Conservation (phyloP, 2,797 vertebrate species). For the Streptopelia turtur region DNA sequence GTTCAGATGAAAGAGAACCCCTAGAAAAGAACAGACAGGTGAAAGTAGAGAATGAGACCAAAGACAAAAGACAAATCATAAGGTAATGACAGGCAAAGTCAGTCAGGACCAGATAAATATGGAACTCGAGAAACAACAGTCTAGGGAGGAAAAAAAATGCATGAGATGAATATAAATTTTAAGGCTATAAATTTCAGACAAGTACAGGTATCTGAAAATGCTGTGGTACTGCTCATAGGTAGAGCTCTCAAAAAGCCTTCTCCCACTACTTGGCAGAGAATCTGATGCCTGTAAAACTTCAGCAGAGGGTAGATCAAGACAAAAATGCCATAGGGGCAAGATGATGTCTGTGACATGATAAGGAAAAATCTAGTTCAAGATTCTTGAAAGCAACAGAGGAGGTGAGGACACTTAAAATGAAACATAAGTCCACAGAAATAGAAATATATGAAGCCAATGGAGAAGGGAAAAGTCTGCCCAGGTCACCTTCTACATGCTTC, state of each 20-base stretch:
- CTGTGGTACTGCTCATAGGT: background rate
- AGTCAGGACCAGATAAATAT: background rate
- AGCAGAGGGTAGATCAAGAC: background rate
- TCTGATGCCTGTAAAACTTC: background rate
- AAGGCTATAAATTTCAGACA: slow-evolving; percentile 8
- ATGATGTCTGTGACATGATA: background rate
- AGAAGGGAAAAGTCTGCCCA: background rate
- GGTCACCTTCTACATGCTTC: background rate
- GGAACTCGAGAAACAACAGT: background rate
- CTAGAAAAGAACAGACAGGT: background rate
- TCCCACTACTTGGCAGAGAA: background rate
- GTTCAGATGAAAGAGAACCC: background rate
- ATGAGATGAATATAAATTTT: background rate
- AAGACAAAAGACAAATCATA: background rate
- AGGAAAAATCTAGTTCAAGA: background rate
- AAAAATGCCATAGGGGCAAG: background rate
- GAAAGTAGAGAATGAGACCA: background rate
- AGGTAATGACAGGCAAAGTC: background rate
- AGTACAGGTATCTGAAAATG: background rate
- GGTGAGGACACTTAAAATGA: background rate
- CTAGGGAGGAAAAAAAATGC: background rate
- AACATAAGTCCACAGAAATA: background rate
- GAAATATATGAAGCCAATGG: background rate
- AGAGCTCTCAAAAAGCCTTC: background rate
- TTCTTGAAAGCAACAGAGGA: background rate